These are phyloP conservation scores for Tursiops truncatus DNA, from an alignment of 2,113 vertebrate genomes.

Conservation along the genomic window DNA sequence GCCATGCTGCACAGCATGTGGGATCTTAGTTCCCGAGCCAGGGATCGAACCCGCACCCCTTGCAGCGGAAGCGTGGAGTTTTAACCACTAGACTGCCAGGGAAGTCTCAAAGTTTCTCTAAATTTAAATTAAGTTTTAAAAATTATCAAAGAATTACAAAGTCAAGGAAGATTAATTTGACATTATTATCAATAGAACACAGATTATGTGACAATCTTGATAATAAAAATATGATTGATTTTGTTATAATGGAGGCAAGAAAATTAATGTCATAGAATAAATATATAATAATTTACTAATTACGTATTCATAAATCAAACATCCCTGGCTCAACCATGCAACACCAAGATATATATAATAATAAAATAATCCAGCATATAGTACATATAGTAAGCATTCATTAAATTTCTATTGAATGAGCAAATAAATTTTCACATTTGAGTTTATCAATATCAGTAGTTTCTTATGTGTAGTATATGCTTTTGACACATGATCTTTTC, in stretches of 20 bases:
- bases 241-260: not conserved
- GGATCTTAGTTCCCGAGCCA: too few species aligned
- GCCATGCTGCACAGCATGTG: too few species aligned
- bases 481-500: not conserved
- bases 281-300: not conserved
- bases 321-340: not conserved
- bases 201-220: slow-evolving; percentile 3
- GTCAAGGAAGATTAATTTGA: not conserved
- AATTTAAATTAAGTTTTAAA: slow-evolving; percentile 1
- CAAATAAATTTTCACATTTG: not conserved
- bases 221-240: not conserved
- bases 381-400: not conserved
- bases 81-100: too few species aligned
- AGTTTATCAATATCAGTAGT: not conserved
- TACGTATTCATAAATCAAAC: not conserved
- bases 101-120: not conserved
- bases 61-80: too few species aligned
- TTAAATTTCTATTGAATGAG: not conserved
- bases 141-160: not conserved
- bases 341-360: not conserved
- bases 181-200: not conserved
- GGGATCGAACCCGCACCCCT: rapidly evolving
- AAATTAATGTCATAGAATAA: not conserved
- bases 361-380: not conserved
- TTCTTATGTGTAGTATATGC: not conserved